A percentile compares a stretch with the other conserved stretches of the same genome.
phyloP scores from a whole-genome alignment of 2,797 vertebrate genomes.

The Propithecus perrieri region DNA sequence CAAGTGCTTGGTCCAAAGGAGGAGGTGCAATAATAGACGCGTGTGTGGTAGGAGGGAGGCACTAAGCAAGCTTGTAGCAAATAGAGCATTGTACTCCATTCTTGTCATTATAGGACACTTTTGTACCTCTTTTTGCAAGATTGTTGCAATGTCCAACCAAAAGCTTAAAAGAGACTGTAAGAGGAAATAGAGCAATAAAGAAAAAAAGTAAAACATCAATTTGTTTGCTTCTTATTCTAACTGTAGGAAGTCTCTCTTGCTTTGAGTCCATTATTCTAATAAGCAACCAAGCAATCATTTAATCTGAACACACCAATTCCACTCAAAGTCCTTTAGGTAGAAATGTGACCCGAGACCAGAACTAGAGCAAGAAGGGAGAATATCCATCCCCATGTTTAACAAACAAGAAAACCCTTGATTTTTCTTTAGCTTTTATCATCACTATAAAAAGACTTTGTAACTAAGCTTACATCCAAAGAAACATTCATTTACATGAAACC shows the following conservation, averaged over 20 bases:
- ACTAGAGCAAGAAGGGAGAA: neutral
- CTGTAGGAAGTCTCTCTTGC: conserved; percentile 21
- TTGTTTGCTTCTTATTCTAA: neutral
- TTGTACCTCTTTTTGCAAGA: conserved; percentile 3
- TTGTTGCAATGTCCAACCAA: conserved; percentile 7
- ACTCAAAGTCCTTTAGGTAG: conserved; percentile 17
- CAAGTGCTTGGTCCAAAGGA: neutral
- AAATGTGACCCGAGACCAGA: conserved; percentile 43
- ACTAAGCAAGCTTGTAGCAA: conserved; percentile 22
- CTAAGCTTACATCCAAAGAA: conserved; percentile 20
- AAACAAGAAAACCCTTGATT: neutral
- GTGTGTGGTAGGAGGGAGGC: neutral
- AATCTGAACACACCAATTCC: conserved; percentile 7
- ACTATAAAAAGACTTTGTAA: neutral
- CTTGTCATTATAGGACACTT: neutral
- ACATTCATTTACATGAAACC: neutral
- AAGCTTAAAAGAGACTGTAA: neutral
- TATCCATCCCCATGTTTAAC: neutral
- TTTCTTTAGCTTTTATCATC: conserved; percentile 11
- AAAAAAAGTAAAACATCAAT: neutral
- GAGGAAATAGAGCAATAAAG: neutral
- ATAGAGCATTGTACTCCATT: neutral
- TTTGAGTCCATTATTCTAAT: conserved; percentile 38
- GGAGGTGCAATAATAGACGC: neutral
- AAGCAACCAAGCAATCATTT: conserved; percentile 26